phyloP scores from a whole-genome alignment of 2,113 vertebrate species.

The Tychaedon coryphoeus region DNA sequence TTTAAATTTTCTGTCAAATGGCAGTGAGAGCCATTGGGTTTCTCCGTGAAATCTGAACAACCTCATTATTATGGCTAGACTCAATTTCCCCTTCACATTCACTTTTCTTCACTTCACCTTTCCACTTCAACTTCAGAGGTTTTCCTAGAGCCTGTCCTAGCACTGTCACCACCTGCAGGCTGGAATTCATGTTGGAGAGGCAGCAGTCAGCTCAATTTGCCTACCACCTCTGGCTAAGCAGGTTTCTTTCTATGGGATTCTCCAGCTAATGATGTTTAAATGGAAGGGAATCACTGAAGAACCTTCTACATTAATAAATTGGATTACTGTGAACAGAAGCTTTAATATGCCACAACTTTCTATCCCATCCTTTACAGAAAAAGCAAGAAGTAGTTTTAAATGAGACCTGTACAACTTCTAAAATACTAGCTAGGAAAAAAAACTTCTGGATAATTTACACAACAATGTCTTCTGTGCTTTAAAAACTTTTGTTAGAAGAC shows the following conservation, averaged over 20 bases:
- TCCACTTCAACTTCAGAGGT: background rate
- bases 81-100: background rate
- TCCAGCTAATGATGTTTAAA: background rate
- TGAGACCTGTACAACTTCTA: background rate
- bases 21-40: background rate
- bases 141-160: background rate
- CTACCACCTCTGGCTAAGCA: background rate
- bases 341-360: background rate
- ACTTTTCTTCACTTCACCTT: background rate
- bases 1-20: background rate
- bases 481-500: background rate
- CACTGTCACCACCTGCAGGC: background rate
- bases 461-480: background rate
- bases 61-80: background rate
- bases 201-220: background rate
- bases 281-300: background rate
- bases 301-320: background rate
- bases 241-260: background rate
- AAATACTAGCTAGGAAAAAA: background rate
- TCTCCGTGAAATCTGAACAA: background rate
- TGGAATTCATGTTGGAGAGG: background rate
- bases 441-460: background rate
- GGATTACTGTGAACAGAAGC: background rate
- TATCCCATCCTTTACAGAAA: background rate
- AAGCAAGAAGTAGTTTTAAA: background rate